These are phyloP conservation scores for Drosophila repleta DNA, from an alignment of 1,140 invertebrate species.

Conservation along the genomic window DNA sequence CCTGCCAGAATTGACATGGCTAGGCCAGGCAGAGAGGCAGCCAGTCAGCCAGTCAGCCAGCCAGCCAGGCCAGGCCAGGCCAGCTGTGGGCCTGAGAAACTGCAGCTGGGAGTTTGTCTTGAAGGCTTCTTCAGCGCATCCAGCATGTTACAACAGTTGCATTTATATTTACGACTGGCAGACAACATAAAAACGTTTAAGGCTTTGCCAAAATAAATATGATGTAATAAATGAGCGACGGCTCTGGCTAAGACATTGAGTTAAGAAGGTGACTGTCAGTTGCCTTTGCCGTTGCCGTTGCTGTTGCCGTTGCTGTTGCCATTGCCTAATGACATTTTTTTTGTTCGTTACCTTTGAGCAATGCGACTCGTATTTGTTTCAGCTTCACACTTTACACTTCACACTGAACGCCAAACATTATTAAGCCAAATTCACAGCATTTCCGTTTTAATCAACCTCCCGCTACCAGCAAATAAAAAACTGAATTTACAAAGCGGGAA, in stretches of 20 bases:
- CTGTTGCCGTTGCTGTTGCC: constrained; percentile 24
- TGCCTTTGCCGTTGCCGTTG: constrained; percentile 3
- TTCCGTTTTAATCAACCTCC: constrained; percentile 79
- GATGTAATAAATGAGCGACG: constrained; percentile 46
- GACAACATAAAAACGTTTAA: constrained; percentile 51
- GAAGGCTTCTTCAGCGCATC: constrained; percentile 29
- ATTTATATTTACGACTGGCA: constrained; percentile 52
- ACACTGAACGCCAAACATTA: constrained; percentile 50
- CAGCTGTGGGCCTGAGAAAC: constrained; percentile 46
- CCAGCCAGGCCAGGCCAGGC: neutral
- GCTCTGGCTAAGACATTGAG: constrained; percentile 25
- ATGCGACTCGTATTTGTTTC: constrained; percentile 25
- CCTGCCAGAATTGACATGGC: constrained; percentile 48
- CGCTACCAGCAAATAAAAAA: constrained; percentile 57
- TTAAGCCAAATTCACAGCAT: constrained; percentile 72
- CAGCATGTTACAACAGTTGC: constrained; percentile 39
- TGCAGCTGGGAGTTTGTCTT: constrained; percentile 15
- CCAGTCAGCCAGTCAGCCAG: too few species aligned
- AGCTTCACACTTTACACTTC: constrained; percentile 57
- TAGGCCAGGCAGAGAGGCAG: constrained; percentile 19
- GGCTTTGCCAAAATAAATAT: constrained; percentile 45
- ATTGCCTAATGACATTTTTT: constrained; percentile 45
- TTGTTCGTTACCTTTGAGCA: constrained; percentile 1
- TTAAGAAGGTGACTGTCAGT: constrained; percentile 22
- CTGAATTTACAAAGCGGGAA: constrained; percentile 48